These are phyloP conservation scores for Gnathonemus echidnorhynchus DNA, from an alignment of 2,113 vertebrate species.

Conservation along the genomic window DNA sequence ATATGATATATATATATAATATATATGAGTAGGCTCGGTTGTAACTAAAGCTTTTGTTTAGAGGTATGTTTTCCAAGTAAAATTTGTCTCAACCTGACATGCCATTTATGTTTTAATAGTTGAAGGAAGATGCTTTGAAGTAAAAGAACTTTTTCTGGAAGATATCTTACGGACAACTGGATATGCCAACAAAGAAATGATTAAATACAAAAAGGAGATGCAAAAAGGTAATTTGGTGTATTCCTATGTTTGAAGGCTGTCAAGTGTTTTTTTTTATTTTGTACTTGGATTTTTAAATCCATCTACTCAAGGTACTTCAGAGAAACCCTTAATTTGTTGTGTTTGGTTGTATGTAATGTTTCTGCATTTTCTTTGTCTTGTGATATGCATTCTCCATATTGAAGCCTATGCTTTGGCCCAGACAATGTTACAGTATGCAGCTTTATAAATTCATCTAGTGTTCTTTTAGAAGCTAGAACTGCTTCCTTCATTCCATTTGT, in stretches of 20 bases:
- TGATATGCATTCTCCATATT: background rate
- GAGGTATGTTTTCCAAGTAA: background rate
- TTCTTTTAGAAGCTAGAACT: background rate
- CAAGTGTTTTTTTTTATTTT: background rate
- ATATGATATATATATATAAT: no score
- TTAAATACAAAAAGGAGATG: constrained; percentile 75
- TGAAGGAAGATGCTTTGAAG: constrained; percentile 83
- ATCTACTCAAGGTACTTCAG: background rate
- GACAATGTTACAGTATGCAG: background rate
- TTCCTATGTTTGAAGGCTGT: background rate
- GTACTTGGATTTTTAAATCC: background rate
- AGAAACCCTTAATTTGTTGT: background rate
- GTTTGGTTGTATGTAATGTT: background rate
- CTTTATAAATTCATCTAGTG: background rate
- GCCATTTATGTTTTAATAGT: constrained; percentile 43
- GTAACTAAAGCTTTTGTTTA: background rate
- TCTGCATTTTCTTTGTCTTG: background rate
- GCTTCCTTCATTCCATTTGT: background rate
- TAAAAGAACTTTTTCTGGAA: constrained; percentile 86
- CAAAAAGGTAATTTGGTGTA: constrained; percentile 64
- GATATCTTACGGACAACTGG: constrained; percentile 79
- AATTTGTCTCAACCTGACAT: background rate
- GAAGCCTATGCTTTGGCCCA: background rate
- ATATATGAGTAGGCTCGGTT: background rate
- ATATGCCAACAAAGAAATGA: constrained; percentile 74